Evolutionary conservation across 1,140 invertebrate species (phyloP).

Genomic region (Drosophila ficusphila): DNA sequence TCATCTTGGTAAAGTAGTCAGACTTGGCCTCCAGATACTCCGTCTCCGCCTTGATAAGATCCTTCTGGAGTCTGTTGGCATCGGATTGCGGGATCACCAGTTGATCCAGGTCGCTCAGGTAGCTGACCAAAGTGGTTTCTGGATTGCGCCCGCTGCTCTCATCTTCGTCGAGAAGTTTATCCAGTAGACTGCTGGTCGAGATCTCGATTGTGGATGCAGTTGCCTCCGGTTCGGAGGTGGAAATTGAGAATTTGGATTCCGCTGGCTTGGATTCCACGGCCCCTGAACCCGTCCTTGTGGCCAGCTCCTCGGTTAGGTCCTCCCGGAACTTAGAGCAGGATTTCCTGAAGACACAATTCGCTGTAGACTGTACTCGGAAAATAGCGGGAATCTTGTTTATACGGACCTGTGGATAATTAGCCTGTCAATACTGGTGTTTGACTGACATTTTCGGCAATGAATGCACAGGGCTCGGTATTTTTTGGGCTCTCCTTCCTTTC

Average conservation of each 20-base stretch:
- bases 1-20: conserved; percentile 39
- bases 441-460: conserved; percentile 35
- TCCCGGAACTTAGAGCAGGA: conserved; percentile 12
- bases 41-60: conserved; percentile 41
- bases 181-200: conserved; percentile 6
- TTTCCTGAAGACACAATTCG: conserved; percentile 13
- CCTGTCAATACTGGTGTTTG: conserved; percentile 44
- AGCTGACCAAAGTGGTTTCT: conserved; percentile 12
- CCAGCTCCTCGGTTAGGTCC: conserved; percentile 34
- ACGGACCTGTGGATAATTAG: conserved; percentile 39
- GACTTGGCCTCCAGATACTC: conserved; percentile 44
- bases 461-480: conserved; percentile 34
- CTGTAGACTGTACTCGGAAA: background rate
- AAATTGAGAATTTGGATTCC: background rate
- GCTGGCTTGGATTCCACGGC: background rate
- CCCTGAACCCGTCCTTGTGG: background rate
- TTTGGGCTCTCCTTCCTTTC: conserved; percentile 8
- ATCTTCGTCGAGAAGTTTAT: conserved; percentile 34
- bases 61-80: conserved; percentile 37
- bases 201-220: background rate
- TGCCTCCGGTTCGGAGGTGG: background rate
- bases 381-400: background rate
- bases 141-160: conserved; percentile 2
- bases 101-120: conserved; percentile 30
- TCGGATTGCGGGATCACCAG: conserved; percentile 11